Base-by-base conservation (phyloP, 1,140 invertebrate genomes). In the Cephus cinctus region DNA sequence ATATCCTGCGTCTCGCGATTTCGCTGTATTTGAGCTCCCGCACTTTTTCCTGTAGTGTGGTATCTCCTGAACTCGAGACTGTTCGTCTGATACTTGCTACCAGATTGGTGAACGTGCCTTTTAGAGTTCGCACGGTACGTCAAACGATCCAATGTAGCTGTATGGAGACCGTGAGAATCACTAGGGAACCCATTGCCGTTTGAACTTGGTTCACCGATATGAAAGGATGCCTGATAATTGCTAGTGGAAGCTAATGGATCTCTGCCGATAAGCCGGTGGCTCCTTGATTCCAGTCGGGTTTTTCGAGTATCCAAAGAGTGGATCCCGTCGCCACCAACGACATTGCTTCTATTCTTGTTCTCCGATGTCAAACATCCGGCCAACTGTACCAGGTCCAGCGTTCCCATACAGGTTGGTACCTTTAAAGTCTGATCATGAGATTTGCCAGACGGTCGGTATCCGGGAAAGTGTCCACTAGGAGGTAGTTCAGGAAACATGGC, bases 401-500 rank as follows among this genome's bases (percentile, higher is more conserved):
- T 59, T 5, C 61, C 61, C 16, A 72, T 34, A 45, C 59, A 71
- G 16, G 55, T 59, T 5, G 67, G 65, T 31, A 71, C 50, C 2
- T 62, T 52, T 3, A 71, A 50, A 4, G 57, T 66, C 9, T 66
- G 61, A 5, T 64, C 65, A 43, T 50, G 51, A 4, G 58, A 45
- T n/a, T 63, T 66, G 4, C 43, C 35, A 4, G 63, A 40, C 0
- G 70, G 59, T 23, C 65, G 50, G 27, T 74, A 77, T 2, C 71
- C 72, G 0, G 70, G 70, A n/a, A 72, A 40, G 4, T 70, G 63
- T n/a, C 59, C 67, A 2, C 46, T 65, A 2, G 67, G 48, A 4
- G 74, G 65, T 15, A 71, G 32, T 30, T 76, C 75, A 0, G 73
- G 71, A 20, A 77, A 75, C 66, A 77, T 75, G 1, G 68, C 71